Evolutionary conservation across 2,797 vertebrate genomes (phyloP).

Genomic region (Sebastes itinus): DNA sequence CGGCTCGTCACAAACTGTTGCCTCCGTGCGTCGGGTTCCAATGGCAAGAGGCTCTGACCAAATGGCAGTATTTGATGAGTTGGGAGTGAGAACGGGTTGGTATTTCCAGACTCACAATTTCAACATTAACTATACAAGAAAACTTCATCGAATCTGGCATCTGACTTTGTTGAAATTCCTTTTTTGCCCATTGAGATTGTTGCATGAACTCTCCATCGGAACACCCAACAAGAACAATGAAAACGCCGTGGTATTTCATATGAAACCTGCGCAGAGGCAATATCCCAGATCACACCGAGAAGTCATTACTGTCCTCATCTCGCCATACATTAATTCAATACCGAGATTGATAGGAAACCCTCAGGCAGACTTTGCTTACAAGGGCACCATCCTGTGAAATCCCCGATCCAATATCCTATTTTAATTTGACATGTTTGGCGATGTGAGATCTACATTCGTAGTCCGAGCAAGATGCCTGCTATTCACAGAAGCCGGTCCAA

Average conservation of each 20-base stretch:
- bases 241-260: constrained; percentile 31
- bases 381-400: constrained; percentile 57
- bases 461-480: constrained; percentile 19
- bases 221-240: constrained; percentile 43
- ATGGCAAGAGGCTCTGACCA: no score
- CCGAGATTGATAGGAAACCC: constrained; percentile 59
- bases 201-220: background rate
- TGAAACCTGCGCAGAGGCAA: constrained; percentile 37
- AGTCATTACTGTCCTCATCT: constrained; percentile 61
- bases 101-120: background rate
- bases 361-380: constrained; percentile 60
- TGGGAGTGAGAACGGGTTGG: no score
- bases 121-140: background rate
- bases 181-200: background rate
- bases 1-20: no score
- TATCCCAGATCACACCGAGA: constrained; percentile 63
- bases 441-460: constrained; percentile 47
- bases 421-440: constrained; percentile 68
- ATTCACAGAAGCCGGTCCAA: constrained; percentile 41
- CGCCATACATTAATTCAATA: constrained; percentile 55
- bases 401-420: constrained; percentile 69
- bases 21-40: no score
- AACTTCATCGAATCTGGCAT: background rate
- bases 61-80: no score
- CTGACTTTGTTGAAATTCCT: background rate